Conservation (phyloP, 92 coral and sea anemone genomes). For the Blastomussa wellsi region DNA sequence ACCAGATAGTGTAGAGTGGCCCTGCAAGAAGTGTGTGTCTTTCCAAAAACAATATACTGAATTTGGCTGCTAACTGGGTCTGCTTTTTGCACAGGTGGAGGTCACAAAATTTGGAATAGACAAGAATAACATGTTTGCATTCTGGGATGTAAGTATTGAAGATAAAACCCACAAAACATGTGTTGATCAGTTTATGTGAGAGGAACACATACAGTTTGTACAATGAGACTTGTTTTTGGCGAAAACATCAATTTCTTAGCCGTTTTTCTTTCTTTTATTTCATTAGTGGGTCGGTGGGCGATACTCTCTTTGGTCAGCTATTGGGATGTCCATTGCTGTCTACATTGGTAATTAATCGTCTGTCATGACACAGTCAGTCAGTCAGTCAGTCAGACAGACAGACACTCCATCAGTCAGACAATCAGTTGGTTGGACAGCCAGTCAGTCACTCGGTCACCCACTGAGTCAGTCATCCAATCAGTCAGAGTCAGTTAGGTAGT, state of each 20-base stretch:
- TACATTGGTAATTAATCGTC: constrained; percentile 67
- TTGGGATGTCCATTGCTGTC: constrained; percentile 94
- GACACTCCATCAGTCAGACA: too few species aligned
- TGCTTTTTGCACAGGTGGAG: constrained; percentile 62
- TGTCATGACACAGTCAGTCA: not conserved
- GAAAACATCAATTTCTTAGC: too few species aligned
- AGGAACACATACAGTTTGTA: not conserved
- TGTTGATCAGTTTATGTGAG: too few species aligned
- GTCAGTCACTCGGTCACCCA: too few species aligned
- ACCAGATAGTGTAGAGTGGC: too few species aligned
- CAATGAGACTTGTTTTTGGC: not conserved
- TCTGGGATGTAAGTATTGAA: constrained; percentile 94
- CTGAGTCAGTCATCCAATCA: too few species aligned
- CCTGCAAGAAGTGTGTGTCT: too few species aligned
- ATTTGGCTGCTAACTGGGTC: not conserved
- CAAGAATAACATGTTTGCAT: constrained; percentile 94
- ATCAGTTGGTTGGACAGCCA: too few species aligned
- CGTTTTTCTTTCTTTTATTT: constrained; percentile 4
- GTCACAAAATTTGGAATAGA: constrained; percentile 95
- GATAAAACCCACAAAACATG: not conserved
- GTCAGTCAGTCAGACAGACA: not conserved
- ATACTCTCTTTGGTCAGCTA: constrained; percentile 97
- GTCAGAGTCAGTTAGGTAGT: not conserved
- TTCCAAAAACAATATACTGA: not conserved
- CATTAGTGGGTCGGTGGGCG: constrained; percentile 99